Base-by-base conservation (phyloP, 2,797 vertebrate species). In the Gymnoscopelus braueri region DNA sequence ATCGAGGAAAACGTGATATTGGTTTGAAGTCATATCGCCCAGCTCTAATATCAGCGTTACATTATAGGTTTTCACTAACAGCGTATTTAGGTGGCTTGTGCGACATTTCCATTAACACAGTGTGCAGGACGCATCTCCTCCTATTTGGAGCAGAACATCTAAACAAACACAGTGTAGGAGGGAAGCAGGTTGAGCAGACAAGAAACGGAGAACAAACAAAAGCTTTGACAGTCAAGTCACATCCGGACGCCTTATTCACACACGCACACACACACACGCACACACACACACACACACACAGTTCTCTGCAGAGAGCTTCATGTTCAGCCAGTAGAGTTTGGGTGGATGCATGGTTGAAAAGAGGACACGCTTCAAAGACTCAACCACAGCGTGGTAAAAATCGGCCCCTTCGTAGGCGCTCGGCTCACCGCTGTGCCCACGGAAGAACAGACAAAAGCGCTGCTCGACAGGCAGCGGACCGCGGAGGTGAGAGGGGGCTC, bases 101-200 rank as follows among this genome's bases (percentile, higher is more conserved):
- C 35, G 53, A 14, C 66, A 66, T 75, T 68, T 72, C 84, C 69
- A 63, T 82, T 72, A 84, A 69, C 67, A 48, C 72, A 77, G 70
- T 74, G 56, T 54, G 76, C 67, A 75, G 6, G 32, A 35, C 32
- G 32, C 71, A 78, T 80, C 65, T 82, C 76, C 69, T 86, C 82
- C 84, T 74, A 73, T 75, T 52, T 57, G 39, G 67, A 67, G 74
- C 60, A 26, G 68, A 60, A 50, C 66, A 81, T 79, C 72, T 75
- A 81, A 83, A 86, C 82, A 80, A 84, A 84, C 77, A 84, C 77
- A 76, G 74, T 66, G 80, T 78, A 81, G 80, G 79, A 87, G 84
- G 79, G 15, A 1, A 72, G 75, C 76, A 81, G 78, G 84, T 85
- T 82, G 75, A 79, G 75, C 72, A 84, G 83, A 87, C 78, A 83